phyloP scores from a whole-genome alignment of 1,140 invertebrate genomes.

The Orchesella cincta region DNA sequence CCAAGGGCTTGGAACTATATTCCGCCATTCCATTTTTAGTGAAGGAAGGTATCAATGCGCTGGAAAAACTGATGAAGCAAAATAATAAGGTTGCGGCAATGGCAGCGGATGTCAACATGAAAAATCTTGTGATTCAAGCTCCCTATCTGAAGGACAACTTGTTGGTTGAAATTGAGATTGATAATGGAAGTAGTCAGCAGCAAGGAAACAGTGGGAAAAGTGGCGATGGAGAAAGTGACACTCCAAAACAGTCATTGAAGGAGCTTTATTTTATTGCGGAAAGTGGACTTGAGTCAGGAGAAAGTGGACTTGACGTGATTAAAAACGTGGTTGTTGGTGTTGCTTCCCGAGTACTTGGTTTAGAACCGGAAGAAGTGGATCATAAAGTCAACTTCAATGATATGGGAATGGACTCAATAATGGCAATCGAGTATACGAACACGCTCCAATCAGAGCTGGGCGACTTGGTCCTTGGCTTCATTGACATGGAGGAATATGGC shows the following conservation, averaged over 20 bases:
- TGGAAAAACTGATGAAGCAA: background rate
- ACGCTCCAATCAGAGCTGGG: background rate
- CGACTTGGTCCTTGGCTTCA: background rate
- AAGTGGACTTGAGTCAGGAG: background rate
- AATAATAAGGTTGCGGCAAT: background rate
- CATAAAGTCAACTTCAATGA: background rate
- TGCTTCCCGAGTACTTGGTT: background rate
- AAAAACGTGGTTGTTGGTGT: background rate
- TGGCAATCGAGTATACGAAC: background rate
- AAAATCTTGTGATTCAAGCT: background rate
- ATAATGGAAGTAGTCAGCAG: background rate
- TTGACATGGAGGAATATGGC: constrained; percentile 4
- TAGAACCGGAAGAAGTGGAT: background rate
- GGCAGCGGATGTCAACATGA: background rate
- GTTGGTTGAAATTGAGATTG: background rate
- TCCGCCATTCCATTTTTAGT: background rate
- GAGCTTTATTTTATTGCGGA: background rate
- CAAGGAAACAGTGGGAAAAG: background rate
- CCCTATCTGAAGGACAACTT: background rate
- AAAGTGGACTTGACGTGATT: background rate
- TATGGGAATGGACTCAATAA: constrained; percentile 3
- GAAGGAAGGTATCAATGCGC: background rate
- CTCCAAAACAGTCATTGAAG: no score
- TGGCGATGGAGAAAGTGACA: no score
- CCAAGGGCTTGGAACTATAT: background rate